A percentile compares a stretch with the other conserved stretches of the same genome.
Conservation (phyloP, 2,888 invertebrate species). For the Trypoxylon attenuatum region DNA sequence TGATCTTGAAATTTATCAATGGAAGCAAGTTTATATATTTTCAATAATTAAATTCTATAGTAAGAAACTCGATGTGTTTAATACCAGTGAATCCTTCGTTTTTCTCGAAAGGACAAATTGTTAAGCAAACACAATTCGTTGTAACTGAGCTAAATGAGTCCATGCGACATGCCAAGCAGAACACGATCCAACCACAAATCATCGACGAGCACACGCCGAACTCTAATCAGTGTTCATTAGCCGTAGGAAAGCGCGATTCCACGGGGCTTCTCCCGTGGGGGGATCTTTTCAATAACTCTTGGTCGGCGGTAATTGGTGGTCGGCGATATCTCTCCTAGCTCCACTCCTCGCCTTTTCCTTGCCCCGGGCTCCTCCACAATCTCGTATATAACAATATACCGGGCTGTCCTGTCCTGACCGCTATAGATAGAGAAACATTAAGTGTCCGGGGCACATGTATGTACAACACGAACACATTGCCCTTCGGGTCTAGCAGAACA, state of each 20-base stretch:
- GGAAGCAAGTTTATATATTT: no score
- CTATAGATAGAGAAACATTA: slow-evolving; percentile 73
- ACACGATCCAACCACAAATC: slow-evolving; percentile 59
- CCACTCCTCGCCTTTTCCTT: slow-evolving; percentile 49
- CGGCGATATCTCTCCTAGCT: slow-evolving; percentile 66
- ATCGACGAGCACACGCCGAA: slow-evolving; percentile 62
- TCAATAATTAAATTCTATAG: no score
- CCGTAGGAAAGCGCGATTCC: slow-evolving; percentile 60
- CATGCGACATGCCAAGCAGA: neutral
- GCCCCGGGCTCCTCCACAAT: slow-evolving; percentile 62
- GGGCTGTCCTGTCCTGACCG: slow-evolving; percentile 62
- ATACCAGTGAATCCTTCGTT: no score
- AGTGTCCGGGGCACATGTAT: slow-evolving; percentile 62
- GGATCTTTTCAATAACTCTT: slow-evolving; percentile 73
- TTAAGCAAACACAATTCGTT: no score
- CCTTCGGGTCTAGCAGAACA: neutral
- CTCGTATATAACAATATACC: slow-evolving; percentile 74
- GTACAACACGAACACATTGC: slow-evolving; percentile 5
- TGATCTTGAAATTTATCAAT: no score
- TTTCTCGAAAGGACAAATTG: no score
- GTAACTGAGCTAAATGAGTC: neutral
- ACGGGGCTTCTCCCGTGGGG: slow-evolving; percentile 65
- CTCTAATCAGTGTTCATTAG: slow-evolving; percentile 74
- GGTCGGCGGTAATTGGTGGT: slow-evolving; percentile 63
- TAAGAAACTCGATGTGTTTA: no score